Base-by-base conservation (phyloP, 2,888 invertebrate species). In the Coelogynopora nodosa region DNA sequence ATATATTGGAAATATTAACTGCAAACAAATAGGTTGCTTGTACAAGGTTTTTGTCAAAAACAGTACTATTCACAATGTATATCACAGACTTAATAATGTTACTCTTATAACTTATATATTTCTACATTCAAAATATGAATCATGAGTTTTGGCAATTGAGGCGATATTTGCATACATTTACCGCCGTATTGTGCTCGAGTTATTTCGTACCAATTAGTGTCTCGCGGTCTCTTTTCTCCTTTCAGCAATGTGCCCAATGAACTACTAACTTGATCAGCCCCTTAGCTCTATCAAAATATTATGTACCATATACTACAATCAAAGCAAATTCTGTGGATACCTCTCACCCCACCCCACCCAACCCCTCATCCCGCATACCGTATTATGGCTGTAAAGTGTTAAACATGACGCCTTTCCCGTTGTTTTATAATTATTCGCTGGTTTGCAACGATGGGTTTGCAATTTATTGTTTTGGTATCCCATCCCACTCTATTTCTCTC, bases 261-360 rank as follows among this genome's bases (percentile, higher is more conserved):
- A 5, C 49, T 18, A 13, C n/a, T n/a, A n/a, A n/a, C n/a, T n/a
- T n/a, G n/a, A n/a, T n/a, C n/a, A n/a, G n/a, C n/a, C n/a, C n/a
- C 18, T 49, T 49, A 18, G 18, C 49, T 49, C 49, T 18, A 18
- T 18, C 49, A 49, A 49, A 10, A 49, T 49, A 49, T 49, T 49
- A 49, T 49, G 49, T 49, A 49, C 5, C 18, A 49, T 49, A 13
- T 49, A 49, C 49, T 23, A 74, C 5, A 74, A 23, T 74, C 74
- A 74, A 74, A 74, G 74, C 74, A 74, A 74, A 5, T 74, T 74
- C 74, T 74, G 74, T 74, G 74, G 74, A 74, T 74, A 74, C 23
- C 23, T 10, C 23, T 74, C 74, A n/a, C n/a, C n/a, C n/a, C n/a
- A n/a, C n/a, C n/a, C n/a, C n/a, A n/a, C n/a, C n/a, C n/a, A n/a